Conservation (phyloP, 2,888 invertebrate genomes). For the Oscheius sp. region DNA sequence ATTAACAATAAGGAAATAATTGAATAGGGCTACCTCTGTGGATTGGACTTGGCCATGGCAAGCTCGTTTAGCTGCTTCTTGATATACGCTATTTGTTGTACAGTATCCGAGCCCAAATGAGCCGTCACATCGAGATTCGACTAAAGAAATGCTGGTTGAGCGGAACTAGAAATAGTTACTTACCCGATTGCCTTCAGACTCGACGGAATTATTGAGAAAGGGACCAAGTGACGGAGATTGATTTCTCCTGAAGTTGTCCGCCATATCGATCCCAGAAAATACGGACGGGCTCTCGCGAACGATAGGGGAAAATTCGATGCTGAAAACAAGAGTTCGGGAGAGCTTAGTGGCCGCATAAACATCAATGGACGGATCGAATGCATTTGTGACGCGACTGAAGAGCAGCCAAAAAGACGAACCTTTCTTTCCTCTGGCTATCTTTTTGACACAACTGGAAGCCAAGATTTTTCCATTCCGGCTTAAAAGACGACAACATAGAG, state of each 20-base stretch:
- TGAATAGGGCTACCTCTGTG: neutral
- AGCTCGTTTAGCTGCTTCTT: slow-evolving; percentile 29
- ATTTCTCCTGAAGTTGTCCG: slow-evolving; percentile 10
- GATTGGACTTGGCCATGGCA: neutral
- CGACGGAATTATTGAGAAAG: slow-evolving; percentile 13
- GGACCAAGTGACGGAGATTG: slow-evolving; percentile 18
- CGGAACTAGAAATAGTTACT: neutral
- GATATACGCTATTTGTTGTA: slow-evolving; percentile 33
- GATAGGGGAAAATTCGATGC: neutral
- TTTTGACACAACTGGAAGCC: slow-evolving; percentile 16
- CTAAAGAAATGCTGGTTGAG: neutral
- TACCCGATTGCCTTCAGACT: slow-evolving; percentile 16
- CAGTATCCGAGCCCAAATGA: slow-evolving; percentile 13
- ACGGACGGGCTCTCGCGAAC: neutral
- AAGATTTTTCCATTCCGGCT: slow-evolving; percentile 12
- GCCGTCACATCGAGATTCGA: slow-evolving; percentile 20
- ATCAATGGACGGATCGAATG: neutral
- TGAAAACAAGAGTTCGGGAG: neutral
- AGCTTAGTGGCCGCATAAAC: slow-evolving; percentile 2
- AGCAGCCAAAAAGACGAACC: neutral
- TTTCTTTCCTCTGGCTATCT: slow-evolving; percentile 15
- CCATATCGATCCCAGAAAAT: neutral
- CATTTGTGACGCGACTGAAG: neutral
- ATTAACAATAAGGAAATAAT: neutral
- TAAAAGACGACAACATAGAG: slow-evolving; percentile 35